Evolutionary conservation across 1,140 invertebrate species (phyloP).

Genomic region (Aplysia californica): DNA sequence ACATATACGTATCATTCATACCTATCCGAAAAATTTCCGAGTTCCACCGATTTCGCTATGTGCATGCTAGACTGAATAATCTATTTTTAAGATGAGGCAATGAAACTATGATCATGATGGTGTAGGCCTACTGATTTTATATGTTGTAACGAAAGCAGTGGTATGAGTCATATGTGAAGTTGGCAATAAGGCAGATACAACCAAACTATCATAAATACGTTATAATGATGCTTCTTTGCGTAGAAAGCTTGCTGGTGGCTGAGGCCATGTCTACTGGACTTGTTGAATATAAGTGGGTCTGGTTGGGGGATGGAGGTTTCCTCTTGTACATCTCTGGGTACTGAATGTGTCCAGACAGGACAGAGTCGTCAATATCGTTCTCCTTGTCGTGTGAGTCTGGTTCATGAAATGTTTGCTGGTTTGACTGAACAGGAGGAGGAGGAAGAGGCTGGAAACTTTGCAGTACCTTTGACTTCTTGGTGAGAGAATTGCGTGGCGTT

Average conservation of each 20-base stretch:
- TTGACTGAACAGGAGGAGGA: background rate
- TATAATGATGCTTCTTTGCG: constrained; percentile 41
- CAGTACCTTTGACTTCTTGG: background rate
- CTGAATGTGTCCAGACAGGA: constrained; percentile 20
- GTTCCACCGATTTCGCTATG: background rate
- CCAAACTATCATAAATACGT: constrained; percentile 32
- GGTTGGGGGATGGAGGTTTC: background rate
- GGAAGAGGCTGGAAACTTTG: too few species aligned
- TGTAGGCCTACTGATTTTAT: background rate
- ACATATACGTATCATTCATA: too few species aligned
- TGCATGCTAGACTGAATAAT: background rate
- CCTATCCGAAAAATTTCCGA: background rate
- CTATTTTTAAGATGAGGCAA: background rate
- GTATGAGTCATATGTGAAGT: background rate
- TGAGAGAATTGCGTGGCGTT: constrained; percentile 11
- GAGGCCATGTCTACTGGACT: background rate
- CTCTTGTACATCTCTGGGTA: constrained; percentile 26
- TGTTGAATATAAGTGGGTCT: too few species aligned
- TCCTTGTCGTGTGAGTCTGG: background rate
- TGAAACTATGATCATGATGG: background rate
- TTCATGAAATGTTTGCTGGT: background rate
- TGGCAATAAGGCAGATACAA: background rate
- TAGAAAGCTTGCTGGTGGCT: constrained; percentile 30
- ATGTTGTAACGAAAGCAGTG: background rate
- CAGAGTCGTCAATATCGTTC: constrained; percentile 22